Percentiles rank a stretch among this genome's conserved stretches.
Conservation (phyloP, 2,888 invertebrate species). For the Phania funesta region DNA sequence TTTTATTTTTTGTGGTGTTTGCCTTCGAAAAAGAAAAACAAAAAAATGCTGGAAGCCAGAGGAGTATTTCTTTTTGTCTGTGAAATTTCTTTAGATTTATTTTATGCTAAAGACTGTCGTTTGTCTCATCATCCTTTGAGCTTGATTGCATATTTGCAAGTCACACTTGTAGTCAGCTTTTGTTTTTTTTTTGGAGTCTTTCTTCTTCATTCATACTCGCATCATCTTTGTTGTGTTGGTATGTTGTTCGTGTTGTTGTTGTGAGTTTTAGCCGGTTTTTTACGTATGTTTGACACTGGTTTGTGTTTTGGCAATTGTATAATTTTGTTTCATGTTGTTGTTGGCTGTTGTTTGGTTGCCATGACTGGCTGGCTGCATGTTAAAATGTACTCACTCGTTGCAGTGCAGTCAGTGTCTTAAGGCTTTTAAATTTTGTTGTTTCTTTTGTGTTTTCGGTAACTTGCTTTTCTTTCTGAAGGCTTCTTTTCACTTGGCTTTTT, state of each 20-base stretch:
- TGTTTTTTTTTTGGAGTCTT: conserved; percentile 8
- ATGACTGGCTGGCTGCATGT: conserved; percentile 36
- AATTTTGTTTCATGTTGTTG: conserved; percentile 44
- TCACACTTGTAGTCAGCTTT: conserved; percentile 56
- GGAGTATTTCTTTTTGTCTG: conserved; percentile 8
- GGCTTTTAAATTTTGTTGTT: conserved; percentile 49
- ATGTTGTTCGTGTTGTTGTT: conserved; percentile 25
- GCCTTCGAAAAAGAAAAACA: conserved; percentile 28
- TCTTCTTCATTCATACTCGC: conserved; percentile 27
- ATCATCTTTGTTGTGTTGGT: conserved; percentile 17
- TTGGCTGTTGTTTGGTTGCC: conserved; percentile 24
- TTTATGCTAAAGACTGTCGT: conserved; percentile 15
- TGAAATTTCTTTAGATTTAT: neutral
- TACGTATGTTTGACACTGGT: conserved; percentile 58
- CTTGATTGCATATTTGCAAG: conserved; percentile 65
- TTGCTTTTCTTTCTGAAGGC: conserved; percentile 43
- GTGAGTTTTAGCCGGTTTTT: conserved; percentile 35
- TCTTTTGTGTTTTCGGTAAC: conserved; percentile 50
- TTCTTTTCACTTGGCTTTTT: conserved; percentile 21
- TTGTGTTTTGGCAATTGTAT: conserved; percentile 61
- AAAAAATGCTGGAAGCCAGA: conserved; percentile 19
- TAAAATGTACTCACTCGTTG: conserved; percentile 43
- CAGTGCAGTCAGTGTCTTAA: conserved; percentile 46
- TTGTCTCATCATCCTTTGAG: conserved; percentile 53
- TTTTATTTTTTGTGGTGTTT: conserved; percentile 10